These are phyloP conservation scores for Cuculus canorus DNA, from an alignment of 2,797 vertebrate genomes.

Conservation along the genomic window DNA sequence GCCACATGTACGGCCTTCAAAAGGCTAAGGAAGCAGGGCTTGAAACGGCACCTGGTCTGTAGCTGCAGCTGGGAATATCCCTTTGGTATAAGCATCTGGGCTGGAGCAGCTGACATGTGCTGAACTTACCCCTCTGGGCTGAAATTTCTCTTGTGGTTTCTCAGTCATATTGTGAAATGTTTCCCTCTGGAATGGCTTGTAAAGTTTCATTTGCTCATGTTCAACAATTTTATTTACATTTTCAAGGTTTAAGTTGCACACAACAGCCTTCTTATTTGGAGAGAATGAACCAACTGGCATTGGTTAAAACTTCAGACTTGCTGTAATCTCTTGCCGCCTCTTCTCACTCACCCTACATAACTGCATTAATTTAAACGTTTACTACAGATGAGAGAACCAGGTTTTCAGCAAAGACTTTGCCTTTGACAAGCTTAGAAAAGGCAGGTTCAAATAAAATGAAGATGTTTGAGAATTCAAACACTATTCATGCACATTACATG, in stretches of 20 bases:
- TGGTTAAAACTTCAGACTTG: conserved; percentile 1
- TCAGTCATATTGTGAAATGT: conserved; percentile 40
- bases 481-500: neutral
- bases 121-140: conserved; percentile 61
- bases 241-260: conserved; percentile 24
- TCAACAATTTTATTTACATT: conserved; percentile 47
- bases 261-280: conserved; percentile 16
- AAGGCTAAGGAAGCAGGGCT: conserved; percentile 16
- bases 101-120: conserved; percentile 24
- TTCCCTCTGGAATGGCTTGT: conserved; percentile 51
- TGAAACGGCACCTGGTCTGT: conserved; percentile 30
- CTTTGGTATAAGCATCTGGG: conserved; percentile 29
- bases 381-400: neutral
- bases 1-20: neutral
- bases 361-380: conserved; percentile 23
- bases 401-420: conserved; percentile 20
- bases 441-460: neutral
- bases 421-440: conserved; percentile 14
- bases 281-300: conserved; percentile 24
- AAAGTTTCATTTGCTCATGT: conserved; percentile 37
- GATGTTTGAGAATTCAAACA: neutral
- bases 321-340: neutral
- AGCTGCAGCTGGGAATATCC: conserved; percentile 44
- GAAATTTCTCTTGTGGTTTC: conserved; percentile 57
- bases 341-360: conserved; percentile 7